phyloP scores from a whole-genome alignment of 2,888 invertebrate species.

The Gari tellinella region DNA sequence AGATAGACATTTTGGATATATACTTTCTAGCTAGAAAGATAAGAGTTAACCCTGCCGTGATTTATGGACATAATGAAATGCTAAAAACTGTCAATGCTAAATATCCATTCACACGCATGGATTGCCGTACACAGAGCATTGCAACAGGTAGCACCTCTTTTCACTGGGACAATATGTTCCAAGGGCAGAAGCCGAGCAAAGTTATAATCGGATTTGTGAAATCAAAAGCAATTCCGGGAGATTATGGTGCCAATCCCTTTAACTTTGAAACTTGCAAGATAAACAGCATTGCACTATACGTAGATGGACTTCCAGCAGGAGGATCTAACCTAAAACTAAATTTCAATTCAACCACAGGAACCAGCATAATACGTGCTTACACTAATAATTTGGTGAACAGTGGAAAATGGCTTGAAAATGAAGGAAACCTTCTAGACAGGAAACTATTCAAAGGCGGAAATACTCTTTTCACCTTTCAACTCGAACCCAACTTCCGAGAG shows the following conservation, averaged over 20 bases:
- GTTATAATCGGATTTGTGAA: slow-evolving; percentile 40
- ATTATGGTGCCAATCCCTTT: slow-evolving; percentile 38
- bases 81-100: slow-evolving; percentile 30
- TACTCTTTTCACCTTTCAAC: slow-evolving; percentile 2
- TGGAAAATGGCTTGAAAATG: slow-evolving; percentile 41
- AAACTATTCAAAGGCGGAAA: slow-evolving; percentile 25
- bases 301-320: slow-evolving; percentile 32
- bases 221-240: slow-evolving; percentile 23
- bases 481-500: too few species aligned
- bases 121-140: slow-evolving; percentile 17
- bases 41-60: slow-evolving; percentile 39
- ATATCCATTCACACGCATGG: slow-evolving; percentile 26
- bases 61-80: slow-evolving; percentile 37
- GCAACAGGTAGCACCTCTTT: background rate
- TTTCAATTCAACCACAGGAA: slow-evolving; percentile 13
- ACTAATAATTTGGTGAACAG: slow-evolving; percentile 15
- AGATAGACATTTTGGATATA: slow-evolving; percentile 27
- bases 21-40: slow-evolving; percentile 33
- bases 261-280: slow-evolving; percentile 39
- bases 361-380: slow-evolving; percentile 31
- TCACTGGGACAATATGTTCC: background rate
- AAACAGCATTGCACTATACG: slow-evolving; percentile 31
- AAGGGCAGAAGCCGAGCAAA: too few species aligned
- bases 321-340: slow-evolving; percentile 26
- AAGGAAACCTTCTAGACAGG: slow-evolving; percentile 26